These are phyloP conservation scores for Cydia fagiglandana DNA, from an alignment of 1,140 invertebrate genomes.

Conservation along the genomic window DNA sequence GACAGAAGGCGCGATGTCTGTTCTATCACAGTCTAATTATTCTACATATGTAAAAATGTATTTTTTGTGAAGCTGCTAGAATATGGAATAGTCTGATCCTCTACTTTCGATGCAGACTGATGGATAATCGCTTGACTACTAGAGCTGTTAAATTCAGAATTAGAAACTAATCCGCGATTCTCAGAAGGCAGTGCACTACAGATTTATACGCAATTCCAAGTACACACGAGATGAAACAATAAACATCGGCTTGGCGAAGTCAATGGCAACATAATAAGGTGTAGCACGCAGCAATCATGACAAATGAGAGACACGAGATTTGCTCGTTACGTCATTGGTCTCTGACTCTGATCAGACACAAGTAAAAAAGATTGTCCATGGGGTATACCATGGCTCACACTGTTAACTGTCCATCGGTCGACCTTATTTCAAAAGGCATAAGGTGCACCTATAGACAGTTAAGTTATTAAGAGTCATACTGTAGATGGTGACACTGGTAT, in stretches of 20 bases:
- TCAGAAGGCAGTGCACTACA: constrained; percentile 1
- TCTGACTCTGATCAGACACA: background rate
- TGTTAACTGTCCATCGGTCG: no score
- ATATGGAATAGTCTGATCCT: no score
- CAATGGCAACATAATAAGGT: constrained; percentile 26
- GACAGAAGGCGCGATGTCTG: no score
- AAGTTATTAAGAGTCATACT: no score
- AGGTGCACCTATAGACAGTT: no score
- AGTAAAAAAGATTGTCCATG: background rate
- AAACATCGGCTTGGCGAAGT: background rate
- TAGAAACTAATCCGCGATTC: background rate
- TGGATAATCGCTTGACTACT: background rate
- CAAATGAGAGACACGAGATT: background rate
- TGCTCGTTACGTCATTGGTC: background rate
- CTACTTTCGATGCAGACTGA: no score
- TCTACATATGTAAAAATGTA: no score
- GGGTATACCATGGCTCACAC: no score
- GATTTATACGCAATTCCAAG: constrained; percentile 15
- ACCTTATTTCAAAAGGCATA: no score
- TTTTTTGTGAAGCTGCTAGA: no score
- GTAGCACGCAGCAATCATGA: constrained; percentile 5
- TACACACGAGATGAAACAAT: constrained; percentile 17
- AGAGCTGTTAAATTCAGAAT: background rate
- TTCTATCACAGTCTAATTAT: no score
- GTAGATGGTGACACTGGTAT: no score